A percentile compares a stretch with the other conserved stretches of the same genome.
These are phyloP conservation scores for Phenganax subtilis DNA, from an alignment of 92 coral and sea anemone species.

Conservation along the genomic window DNA sequence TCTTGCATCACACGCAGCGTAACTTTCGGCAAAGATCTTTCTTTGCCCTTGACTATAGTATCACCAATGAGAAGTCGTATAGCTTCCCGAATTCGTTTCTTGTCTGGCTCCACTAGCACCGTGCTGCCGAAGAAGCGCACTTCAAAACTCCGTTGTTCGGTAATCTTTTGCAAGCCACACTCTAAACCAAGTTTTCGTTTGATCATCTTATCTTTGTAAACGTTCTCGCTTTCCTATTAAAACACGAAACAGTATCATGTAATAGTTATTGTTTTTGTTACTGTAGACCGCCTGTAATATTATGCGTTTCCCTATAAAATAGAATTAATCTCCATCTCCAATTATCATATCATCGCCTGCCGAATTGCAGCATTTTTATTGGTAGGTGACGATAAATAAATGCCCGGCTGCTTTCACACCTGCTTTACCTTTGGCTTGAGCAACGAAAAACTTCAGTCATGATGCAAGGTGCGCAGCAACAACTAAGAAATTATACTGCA, in stretches of 20 bases:
- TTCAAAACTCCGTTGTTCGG: slow-evolving; percentile 60
- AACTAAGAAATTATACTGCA: background rate
- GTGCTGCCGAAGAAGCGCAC: slow-evolving; percentile 77
- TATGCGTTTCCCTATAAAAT: background rate
- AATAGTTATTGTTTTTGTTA: slow-evolving; percentile 6
- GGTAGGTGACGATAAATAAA: slow-evolving; percentile 7
- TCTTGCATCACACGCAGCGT: slow-evolving; percentile 59
- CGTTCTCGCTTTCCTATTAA: slow-evolving; percentile 5
- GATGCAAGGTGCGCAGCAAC: background rate
- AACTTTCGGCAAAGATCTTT: slow-evolving; percentile 71
- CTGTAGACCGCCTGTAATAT: slow-evolving; percentile 8
- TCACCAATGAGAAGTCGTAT: slow-evolving; percentile 59
- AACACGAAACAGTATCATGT: background rate
- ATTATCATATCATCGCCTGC: background rate
- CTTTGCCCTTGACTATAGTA: slow-evolving; percentile 49
- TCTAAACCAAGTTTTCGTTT: slow-evolving; percentile 58
- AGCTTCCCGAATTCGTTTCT: slow-evolving; percentile 69
- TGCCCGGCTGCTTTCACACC: slow-evolving; percentile 12
- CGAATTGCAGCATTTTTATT: background rate
- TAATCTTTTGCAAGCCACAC: slow-evolving; percentile 50
- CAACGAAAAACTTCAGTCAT: background rate
- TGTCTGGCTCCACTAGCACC: slow-evolving; percentile 64
- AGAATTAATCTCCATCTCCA: background rate
- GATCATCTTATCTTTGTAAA: slow-evolving; percentile 50
- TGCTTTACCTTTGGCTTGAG: background rate